These are phyloP conservation scores for Enteromius fasciolatus DNA, from an alignment of 2,797 vertebrate species.

Conservation along the genomic window DNA sequence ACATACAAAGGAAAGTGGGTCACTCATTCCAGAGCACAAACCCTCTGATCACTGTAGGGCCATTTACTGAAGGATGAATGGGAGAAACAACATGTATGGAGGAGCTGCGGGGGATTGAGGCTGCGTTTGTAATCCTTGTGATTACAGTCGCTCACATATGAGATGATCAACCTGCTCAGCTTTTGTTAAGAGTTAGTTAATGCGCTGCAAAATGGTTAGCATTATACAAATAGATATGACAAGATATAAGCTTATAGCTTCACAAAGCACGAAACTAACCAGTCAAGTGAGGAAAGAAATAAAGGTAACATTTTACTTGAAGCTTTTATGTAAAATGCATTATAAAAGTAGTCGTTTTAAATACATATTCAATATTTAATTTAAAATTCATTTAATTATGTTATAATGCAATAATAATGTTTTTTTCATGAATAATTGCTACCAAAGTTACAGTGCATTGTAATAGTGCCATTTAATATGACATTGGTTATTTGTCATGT, in stretches of 20 bases:
- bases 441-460: background rate
- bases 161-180: background rate
- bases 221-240: background rate
- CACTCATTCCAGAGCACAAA: constrained; percentile 60
- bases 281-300: background rate
- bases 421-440: background rate
- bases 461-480: background rate
- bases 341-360: background rate
- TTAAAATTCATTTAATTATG: background rate
- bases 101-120: constrained; percentile 43
- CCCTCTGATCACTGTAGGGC: constrained; percentile 44
- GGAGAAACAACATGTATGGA: constrained; percentile 52
- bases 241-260: no score
- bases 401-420: background rate
- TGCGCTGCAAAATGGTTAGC: background rate
- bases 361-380: background rate
- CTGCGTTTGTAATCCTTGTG: constrained; percentile 52
- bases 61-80: constrained; percentile 58
- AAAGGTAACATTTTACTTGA: background rate
- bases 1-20: constrained; percentile 73
- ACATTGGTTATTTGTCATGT: background rate
- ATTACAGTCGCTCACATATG: constrained; percentile 44
- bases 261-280: background rate
- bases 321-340: background rate
- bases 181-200: background rate